phyloP scores from a whole-genome alignment of 2,797 vertebrate species.

The Luscinia megarhynchos region DNA sequence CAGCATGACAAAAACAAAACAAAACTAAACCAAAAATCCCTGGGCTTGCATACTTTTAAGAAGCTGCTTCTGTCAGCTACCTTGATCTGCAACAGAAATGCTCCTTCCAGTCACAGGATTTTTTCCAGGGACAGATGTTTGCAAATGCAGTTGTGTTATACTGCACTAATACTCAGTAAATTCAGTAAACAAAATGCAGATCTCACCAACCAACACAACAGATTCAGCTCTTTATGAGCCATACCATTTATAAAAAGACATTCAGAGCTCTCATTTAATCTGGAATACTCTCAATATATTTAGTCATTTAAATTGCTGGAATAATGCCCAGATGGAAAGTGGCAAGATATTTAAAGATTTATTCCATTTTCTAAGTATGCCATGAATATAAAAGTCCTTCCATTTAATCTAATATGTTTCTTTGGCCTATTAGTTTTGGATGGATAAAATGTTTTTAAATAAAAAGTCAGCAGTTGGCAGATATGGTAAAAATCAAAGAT shows the following conservation, averaged over 20 bases:
- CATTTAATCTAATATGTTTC: conserved; percentile 51
- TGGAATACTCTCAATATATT: conserved; percentile 41
- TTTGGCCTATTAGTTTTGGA: conserved; percentile 27
- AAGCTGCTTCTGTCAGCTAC: not conserved
- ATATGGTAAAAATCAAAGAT: not conserved
- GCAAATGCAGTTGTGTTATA: not conserved
- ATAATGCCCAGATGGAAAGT: conserved; percentile 45
- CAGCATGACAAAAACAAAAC: not conserved
- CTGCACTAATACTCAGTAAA: not conserved
- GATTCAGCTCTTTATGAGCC: not conserved
- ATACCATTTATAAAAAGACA: conserved; percentile 1
- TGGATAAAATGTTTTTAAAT: conserved; percentile 34
- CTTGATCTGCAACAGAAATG: not conserved
- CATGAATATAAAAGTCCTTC: conserved; percentile 43
- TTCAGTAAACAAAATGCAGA: not conserved
- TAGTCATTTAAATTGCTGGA: conserved; percentile 58
- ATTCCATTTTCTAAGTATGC: conserved; percentile 41
- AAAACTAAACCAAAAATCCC: not conserved
- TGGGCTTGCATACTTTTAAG: not conserved
- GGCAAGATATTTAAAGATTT: conserved; percentile 55
- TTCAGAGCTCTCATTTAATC: conserved; percentile 39
- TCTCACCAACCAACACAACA: not conserved
- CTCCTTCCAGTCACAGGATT: not conserved
- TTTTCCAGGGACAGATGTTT: not conserved
- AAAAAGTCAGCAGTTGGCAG: conserved; percentile 5